These are phyloP conservation scores for Aleiodes testaceus DNA, from an alignment of 2,888 invertebrate species.

Conservation along the genomic window DNA sequence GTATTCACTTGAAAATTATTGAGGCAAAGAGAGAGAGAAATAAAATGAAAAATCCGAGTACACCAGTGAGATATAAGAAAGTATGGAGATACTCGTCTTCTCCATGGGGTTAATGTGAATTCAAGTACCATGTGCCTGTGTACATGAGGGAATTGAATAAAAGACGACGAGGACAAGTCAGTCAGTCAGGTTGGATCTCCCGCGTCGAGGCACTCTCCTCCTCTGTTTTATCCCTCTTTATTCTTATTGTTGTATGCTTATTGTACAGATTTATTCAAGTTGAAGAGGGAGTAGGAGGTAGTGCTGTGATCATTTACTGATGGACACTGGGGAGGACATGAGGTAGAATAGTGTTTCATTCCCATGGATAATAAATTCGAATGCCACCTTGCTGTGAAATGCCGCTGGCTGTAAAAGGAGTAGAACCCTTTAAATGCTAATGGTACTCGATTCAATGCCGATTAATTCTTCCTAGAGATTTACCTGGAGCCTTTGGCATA, in stretches of 20 bases:
- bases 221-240: conserved; percentile 31
- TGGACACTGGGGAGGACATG: conserved; percentile 50
- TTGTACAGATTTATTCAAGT: conserved; percentile 27
- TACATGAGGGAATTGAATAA: conserved; percentile 6
- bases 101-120: conserved; percentile 9
- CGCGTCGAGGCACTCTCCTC: conserved; percentile 21
- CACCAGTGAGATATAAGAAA: conserved; percentile 32
- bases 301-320: conserved; percentile 35
- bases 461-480: conserved; percentile 53
- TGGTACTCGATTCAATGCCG: conserved; percentile 52
- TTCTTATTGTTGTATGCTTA: conserved; percentile 15
- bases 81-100: neutral
- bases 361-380: conserved; percentile 56
- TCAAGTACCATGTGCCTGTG: conserved; percentile 2
- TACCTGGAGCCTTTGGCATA: conserved; percentile 44
- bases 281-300: conserved; percentile 5
- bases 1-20: conserved; percentile 36
- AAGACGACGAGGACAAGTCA: conserved; percentile 48
- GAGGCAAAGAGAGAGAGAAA: neutral
- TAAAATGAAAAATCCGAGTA: neutral
- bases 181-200: conserved; percentile 43
- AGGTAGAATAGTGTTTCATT: conserved; percentile 50
- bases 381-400: conserved; percentile 48
- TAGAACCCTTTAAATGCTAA: conserved; percentile 59
- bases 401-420: conserved; percentile 51